phyloP scores from a whole-genome alignment of 2,797 vertebrate species.

The Serranus cabrilla region DNA sequence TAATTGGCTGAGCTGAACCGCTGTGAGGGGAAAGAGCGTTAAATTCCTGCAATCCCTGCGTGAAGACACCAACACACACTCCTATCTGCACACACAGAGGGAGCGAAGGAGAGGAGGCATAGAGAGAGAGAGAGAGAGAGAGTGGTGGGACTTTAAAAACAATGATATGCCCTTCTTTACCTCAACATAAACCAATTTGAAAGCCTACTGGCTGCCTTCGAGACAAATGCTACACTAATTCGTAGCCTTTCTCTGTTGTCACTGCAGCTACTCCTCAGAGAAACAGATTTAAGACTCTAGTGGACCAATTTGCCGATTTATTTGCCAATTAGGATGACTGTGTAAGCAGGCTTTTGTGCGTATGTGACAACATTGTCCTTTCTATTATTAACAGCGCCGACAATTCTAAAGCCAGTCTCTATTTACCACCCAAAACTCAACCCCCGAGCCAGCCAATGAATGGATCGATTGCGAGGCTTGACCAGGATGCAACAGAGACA shows the following conservation, averaged over 20 bases:
- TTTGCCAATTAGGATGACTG: constrained; percentile 47
- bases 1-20: constrained; percentile 70
- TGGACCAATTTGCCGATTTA: constrained; percentile 42
- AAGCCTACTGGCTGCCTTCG: constrained; percentile 15
- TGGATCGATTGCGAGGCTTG: constrained; percentile 54
- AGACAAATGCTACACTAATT: constrained; percentile 46
- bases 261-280: constrained; percentile 26
- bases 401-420: constrained; percentile 50
- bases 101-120: neutral
- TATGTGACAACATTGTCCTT: constrained; percentile 33
- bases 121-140: constrained; percentile 6
- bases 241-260: constrained; percentile 34
- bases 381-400: constrained; percentile 43
- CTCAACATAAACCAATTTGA: constrained; percentile 36
- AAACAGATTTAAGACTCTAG: constrained; percentile 45
- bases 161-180: constrained; percentile 37
- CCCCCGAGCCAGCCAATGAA: constrained; percentile 26
- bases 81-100: constrained; percentile 31
- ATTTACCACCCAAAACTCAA: constrained; percentile 30
- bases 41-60: constrained; percentile 40
- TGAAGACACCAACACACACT: constrained; percentile 31
- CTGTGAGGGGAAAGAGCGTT: constrained; percentile 52
- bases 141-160: constrained; percentile 29
- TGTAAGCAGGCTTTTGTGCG: constrained; percentile 40
- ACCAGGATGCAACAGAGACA: constrained; percentile 59